Evolutionary conservation across 2,797 vertebrate genomes (phyloP), one percentile per base, ranked within the genome.

Genomic region (Lophotriccus pileatus): DNA sequence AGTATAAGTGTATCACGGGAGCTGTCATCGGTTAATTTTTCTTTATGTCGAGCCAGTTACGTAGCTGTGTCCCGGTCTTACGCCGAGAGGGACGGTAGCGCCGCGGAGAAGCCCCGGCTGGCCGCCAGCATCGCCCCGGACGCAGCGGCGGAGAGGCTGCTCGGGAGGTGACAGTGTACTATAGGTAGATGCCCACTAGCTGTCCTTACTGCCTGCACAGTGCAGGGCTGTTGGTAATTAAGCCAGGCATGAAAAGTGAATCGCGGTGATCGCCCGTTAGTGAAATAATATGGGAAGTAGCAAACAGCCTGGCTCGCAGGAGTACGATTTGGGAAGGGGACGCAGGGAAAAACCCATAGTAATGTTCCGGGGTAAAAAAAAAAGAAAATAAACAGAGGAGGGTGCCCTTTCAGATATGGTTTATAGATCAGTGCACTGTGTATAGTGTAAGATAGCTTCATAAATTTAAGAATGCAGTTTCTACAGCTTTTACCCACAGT

Each of bases 141-240:
- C 63, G 56, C 93, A 67, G 59, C 84, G 46, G 79, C 67, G 73
- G 80, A 52, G 64, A 84, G 95, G 95, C 93, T 96, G 93, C 67
- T 2, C 14, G 34, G 56, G 92, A 90, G 84, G 95, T 95, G 97
- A 90, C 93, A 89, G 81, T 97, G 97, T 95, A 94, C 95, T 97
- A 89, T 93, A 95, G 97, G 93, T 94, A 27, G 84, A 83, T 97
- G 97, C 96, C 97, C 98, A 97, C 97, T 98, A 97, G 97, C 97
- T 97, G 97, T 97, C 98, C 97, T 97, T 97, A 96, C 95, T 79
- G 95, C 79, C 96, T 95, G 95, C 94, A 22, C 83, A 84, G 93
- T 95, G 96, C 88, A 13, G 59, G 87, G 95, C 95, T 93, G 62
- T 63, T 87, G 87, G 77, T 95, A 97, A 97, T 98, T 97, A 97